Evolutionary conservation across 2,888 invertebrate species (phyloP).

Genomic region (Anthophora plumipes): DNA sequence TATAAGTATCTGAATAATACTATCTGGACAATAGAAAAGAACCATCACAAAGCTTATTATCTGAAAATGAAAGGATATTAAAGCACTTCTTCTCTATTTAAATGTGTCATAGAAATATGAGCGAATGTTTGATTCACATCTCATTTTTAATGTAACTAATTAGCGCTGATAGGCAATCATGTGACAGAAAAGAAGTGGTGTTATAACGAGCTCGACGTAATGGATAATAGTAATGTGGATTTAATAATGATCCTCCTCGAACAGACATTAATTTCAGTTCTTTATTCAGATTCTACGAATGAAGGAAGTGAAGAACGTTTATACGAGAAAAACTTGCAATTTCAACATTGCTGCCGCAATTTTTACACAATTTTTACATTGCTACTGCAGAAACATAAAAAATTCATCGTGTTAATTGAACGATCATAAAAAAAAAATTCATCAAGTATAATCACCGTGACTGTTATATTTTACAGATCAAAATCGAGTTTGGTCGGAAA

Average conservation of each 20-base stretch:
- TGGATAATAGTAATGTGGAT: background rate
- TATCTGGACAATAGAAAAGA: background rate
- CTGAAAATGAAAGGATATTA: too few species aligned
- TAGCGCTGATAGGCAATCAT: background rate
- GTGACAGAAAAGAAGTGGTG: background rate
- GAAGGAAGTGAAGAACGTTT: too few species aligned
- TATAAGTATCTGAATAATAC: too few species aligned
- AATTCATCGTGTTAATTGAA: too few species aligned
- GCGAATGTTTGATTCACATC: background rate
- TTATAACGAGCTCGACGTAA: too few species aligned
- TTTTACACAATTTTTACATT: too few species aligned
- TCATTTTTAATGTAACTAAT: background rate
- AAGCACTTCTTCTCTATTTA: background rate
- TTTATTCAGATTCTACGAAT: too few species aligned
- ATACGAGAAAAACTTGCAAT: too few species aligned
- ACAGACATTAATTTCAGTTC: background rate
- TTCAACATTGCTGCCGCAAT: too few species aligned
- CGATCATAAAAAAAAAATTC: too few species aligned
- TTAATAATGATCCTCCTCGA: conserved; percentile 6
- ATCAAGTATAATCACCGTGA: too few species aligned
- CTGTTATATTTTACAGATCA: background rate
- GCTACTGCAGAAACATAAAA: too few species aligned
- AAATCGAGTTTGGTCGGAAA: background rate
- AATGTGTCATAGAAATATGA: background rate
- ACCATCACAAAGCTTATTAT: background rate